Conservation (phyloP, 2,113 vertebrate species). For the Lethenteron reissneri region DNA sequence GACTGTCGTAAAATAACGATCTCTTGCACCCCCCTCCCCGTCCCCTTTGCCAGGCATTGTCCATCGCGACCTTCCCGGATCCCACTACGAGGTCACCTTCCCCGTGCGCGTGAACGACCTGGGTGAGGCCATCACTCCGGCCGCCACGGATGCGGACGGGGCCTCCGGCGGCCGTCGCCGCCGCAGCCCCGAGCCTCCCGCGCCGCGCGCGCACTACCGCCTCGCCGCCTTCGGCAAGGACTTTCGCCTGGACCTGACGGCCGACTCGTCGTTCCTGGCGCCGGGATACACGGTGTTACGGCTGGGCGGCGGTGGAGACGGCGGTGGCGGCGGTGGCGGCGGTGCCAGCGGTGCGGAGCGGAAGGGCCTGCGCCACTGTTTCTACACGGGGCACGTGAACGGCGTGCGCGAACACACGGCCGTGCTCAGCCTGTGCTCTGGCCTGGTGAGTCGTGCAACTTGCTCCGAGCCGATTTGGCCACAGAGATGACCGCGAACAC, state of each 20-base stretch:
- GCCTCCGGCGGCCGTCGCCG: conserved; percentile 43
- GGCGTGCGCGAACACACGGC: conserved; percentile 28
- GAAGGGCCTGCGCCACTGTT: conserved; percentile 61
- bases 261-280: conserved; percentile 48
- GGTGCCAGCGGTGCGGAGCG: conserved; percentile 35
- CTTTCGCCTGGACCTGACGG: conserved; percentile 71
- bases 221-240: conserved; percentile 60
- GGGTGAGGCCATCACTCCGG: conserved; percentile 50
- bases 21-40: neutral
- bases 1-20: neutral
- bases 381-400: conserved; percentile 76
- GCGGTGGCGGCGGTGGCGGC: conserved; percentile 18
- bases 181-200: conserved; percentile 28
- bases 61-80: neutral
- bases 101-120: conserved; percentile 68
- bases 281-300: conserved; percentile 44
- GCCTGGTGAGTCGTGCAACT: conserved; percentile 45
- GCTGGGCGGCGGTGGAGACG: conserved; percentile 26
- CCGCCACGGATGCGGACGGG: conserved; percentile 13
- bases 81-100: conserved; percentile 43
- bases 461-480: neutral
- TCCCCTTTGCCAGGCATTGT: neutral
- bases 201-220: conserved; percentile 41
- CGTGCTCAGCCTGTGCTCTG: conserved; percentile 69
- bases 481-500: too few species aligned